phyloP scores from a whole-genome alignment of 2,888 invertebrate genomes.

The Pollenia labialis region DNA sequence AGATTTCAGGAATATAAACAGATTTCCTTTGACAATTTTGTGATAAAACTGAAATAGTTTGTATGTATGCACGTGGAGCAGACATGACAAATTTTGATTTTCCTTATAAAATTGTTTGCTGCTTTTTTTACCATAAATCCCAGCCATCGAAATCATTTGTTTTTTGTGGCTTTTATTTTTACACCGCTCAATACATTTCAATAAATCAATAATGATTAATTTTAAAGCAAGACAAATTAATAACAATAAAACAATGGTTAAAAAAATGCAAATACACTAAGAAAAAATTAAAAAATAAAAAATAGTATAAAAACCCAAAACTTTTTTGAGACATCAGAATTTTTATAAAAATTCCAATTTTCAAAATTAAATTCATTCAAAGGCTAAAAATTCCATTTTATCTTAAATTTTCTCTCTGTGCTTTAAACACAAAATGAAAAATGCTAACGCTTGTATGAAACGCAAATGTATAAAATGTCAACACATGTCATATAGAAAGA shows the following conservation, averaged over 20 bases:
- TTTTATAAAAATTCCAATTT: too few relatives aligned
- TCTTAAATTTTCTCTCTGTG: background rate
- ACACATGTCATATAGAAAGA: slow-evolving; percentile 49
- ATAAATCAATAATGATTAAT: slow-evolving; percentile 72
- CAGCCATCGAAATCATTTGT: slow-evolving; percentile 45
- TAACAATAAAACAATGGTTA: slow-evolving; percentile 6
- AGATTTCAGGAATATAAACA: too few relatives aligned
- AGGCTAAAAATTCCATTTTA: background rate
- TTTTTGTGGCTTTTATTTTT: slow-evolving; percentile 28
- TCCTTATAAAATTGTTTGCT: background rate
- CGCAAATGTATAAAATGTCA: slow-evolving; percentile 34
- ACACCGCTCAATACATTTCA: slow-evolving; percentile 33
- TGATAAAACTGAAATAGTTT: background rate
- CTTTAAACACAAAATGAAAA: background rate
- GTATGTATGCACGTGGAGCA: background rate
- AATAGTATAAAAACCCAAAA: background rate
- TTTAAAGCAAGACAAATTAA: slow-evolving; percentile 41
- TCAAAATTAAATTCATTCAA: background rate
- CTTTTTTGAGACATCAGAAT: background rate
- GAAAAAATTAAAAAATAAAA: background rate
- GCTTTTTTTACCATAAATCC: slow-evolving; percentile 43
- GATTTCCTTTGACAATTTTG: too few relatives aligned
- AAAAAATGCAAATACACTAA: slow-evolving; percentile 8
- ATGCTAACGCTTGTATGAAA: slow-evolving; percentile 20
- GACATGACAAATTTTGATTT: background rate